phyloP scores from a whole-genome alignment of 2,113 vertebrate species.

The Sander vitreus region DNA sequence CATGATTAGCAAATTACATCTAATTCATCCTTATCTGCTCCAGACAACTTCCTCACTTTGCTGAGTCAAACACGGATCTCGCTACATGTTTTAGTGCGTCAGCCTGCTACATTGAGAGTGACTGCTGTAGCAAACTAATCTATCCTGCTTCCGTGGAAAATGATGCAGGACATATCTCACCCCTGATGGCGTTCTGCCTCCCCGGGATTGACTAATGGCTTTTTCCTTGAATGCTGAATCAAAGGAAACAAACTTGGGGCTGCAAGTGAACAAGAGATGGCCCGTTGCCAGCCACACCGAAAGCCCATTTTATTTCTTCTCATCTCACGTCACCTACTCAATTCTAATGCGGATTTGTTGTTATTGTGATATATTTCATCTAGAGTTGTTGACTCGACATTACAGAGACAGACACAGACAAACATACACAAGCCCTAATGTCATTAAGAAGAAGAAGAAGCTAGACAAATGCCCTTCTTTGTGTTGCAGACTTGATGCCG shows the following conservation, averaged over 20 bases:
- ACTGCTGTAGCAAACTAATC: slow-evolving; percentile 63
- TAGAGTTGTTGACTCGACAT: slow-evolving; percentile 17
- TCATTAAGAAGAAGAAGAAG: neutral
- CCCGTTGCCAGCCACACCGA: neutral
- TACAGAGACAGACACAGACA: slow-evolving; percentile 12
- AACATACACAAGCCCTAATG: neutral
- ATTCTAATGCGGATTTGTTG: slow-evolving; percentile 41
- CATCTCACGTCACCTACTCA: slow-evolving; percentile 6
- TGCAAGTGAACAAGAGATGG: slow-evolving; percentile 27
- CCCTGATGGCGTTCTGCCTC: slow-evolving; percentile 52
- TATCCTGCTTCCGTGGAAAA: slow-evolving; percentile 66
- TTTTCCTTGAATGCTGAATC: slow-evolving; percentile 75
- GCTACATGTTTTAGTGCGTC: slow-evolving; percentile 46
- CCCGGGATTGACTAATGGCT: slow-evolving; percentile 69
- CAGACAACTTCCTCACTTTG: slow-evolving; percentile 41
- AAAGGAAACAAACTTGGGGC: slow-evolving; percentile 69
- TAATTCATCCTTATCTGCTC: slow-evolving; percentile 51
- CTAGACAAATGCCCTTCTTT: neutral
- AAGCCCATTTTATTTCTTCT: slow-evolving; percentile 15
- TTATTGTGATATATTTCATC: slow-evolving; percentile 34
- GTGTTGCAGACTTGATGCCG: neutral
- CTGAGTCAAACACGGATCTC: slow-evolving; percentile 54
- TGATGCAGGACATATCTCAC: slow-evolving; percentile 72
- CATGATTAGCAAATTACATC: slow-evolving; percentile 51
- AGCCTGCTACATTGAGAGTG: slow-evolving; percentile 25